Conservation (phyloP, 1,140 invertebrate species). For the Mycetomoellerius zeteki region DNA sequence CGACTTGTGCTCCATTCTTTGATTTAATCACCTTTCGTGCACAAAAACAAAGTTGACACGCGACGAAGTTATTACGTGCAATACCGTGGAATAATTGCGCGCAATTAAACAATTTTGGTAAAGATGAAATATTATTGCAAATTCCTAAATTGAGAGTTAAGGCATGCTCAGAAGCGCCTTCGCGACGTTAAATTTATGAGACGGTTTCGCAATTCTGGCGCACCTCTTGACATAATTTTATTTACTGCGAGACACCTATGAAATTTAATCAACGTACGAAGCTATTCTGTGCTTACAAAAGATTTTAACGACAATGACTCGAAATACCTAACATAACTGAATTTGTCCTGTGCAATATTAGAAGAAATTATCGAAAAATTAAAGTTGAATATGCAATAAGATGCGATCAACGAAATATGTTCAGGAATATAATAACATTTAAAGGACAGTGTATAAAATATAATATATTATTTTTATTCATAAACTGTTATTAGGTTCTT, state of each 20-base stretch:
- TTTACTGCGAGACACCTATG: conserved; percentile 42
- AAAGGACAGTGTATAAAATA: not conserved
- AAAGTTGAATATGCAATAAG: not conserved
- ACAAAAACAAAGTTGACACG: conserved; percentile 1
- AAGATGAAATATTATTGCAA: conserved; percentile 38
- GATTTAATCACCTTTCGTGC: not conserved
- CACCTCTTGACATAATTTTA: conserved; percentile 31
- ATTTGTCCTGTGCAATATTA: not conserved
- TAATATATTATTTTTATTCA: not conserved
- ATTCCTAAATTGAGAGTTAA: not conserved
- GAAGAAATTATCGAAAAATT: not conserved
- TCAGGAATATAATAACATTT: not conserved
- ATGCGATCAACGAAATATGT: conserved; percentile 15
- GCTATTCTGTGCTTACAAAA: conserved; percentile 50
- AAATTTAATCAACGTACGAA: conserved; percentile 59
- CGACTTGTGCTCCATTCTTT: not conserved
- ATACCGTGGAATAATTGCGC: conserved; percentile 27
- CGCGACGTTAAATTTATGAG: conserved; percentile 65
- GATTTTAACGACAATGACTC: conserved; percentile 29
- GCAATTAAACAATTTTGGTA: conserved; percentile 40
- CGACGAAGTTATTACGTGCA: conserved; percentile 1
- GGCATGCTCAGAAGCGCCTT: conserved; percentile 29
- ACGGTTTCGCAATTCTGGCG: conserved; percentile 23
- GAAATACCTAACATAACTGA: conserved; percentile 29
- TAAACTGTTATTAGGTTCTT: not conserved